Conservation (phyloP, 64 coral and sea anemone genomes). For the Anthopleura sola region DNA sequence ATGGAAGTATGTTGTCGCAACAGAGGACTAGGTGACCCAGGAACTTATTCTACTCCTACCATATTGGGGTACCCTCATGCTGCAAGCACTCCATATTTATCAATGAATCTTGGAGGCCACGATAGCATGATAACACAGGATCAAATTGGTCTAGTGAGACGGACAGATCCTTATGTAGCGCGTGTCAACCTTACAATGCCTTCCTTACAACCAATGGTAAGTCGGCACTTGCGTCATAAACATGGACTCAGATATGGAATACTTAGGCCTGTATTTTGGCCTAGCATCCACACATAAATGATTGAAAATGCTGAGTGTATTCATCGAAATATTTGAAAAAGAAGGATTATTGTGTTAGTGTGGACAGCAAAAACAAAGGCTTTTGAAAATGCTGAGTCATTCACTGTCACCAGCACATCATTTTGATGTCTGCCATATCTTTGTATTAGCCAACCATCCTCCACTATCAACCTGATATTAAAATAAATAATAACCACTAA, state of each 20-base stretch:
- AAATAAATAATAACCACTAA: not conserved
- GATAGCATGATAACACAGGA: constrained; percentile 64
- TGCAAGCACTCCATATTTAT: constrained; percentile 52
- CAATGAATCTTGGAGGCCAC: constrained; percentile 25
- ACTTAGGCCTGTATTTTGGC: too few species aligned
- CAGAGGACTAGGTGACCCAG: constrained; percentile 50
- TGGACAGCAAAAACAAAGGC: too few species aligned
- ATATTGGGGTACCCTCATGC: constrained; percentile 57
- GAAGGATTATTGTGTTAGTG: too few species aligned
- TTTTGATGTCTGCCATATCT: too few species aligned
- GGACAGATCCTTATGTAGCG: constrained; percentile 55
- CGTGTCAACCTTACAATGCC: constrained; percentile 43
- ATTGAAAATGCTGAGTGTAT: too few species aligned
- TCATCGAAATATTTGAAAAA: too few species aligned
- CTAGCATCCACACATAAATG: too few species aligned
- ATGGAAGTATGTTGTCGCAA: constrained; percentile 95
- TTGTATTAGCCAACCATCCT: too few species aligned
- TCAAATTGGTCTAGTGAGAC: constrained; percentile 26
- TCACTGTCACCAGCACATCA: too few species aligned
- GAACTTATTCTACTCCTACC: constrained; percentile 36
- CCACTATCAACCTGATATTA: too few species aligned
- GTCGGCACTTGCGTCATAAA: not conserved
- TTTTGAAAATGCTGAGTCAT: too few species aligned
- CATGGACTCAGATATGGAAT: too few species aligned
- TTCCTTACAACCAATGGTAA: constrained; percentile 75